Base-by-base conservation (phyloP, 2,888 invertebrate genomes). In the Branchellion lobata region DNA sequence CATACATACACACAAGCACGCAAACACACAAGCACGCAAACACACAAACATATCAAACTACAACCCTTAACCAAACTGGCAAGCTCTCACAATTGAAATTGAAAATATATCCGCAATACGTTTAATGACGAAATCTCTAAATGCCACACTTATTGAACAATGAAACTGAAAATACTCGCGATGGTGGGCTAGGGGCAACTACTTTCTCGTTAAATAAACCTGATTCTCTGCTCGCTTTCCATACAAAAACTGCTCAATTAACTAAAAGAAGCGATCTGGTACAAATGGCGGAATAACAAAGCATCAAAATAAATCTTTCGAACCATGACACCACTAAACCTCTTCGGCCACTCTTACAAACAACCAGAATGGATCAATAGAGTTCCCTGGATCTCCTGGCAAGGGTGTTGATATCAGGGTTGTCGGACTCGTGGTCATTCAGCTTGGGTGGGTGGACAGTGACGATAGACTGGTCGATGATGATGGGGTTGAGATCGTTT, bases 391-490 rank as follows among this genome's bases (percentile, higher is more conserved):
- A 57, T n/a, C 61, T 57, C 21, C 61, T 57, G 61, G 61, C 61
- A 57, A 57, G 61, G 61, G 61, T 57, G 61, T 57, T 57, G 24
- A 57, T n/a, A 57, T 57, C 61, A 57, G 61, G 61, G 61, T 57
- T 57, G 21, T 57, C 61, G 21, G 61, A n/a, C 11, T 57, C 61
- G n/a, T 57, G 61, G 61, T 57, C 61, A 57, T n/a, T 57, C 61
- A 57, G 5, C 24, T 57, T 57, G 61, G 61, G 61, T 5, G 61
- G 61, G 21, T 57, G 61, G 3, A 57, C 61, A 5, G 21, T 18
- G 5, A 57, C 61, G 11, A 57, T 57, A 57, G 61, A 57, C 11
- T 57, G 61, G 24, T 57, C 61, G 11, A 78, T 34, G 5, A 71
- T 27, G 29, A 71, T 71, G 36, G 27, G 27, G 73, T 73, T 73